Base-by-base conservation (phyloP, 2,888 invertebrate genomes). In the Dryobotodes eremita region DNA sequence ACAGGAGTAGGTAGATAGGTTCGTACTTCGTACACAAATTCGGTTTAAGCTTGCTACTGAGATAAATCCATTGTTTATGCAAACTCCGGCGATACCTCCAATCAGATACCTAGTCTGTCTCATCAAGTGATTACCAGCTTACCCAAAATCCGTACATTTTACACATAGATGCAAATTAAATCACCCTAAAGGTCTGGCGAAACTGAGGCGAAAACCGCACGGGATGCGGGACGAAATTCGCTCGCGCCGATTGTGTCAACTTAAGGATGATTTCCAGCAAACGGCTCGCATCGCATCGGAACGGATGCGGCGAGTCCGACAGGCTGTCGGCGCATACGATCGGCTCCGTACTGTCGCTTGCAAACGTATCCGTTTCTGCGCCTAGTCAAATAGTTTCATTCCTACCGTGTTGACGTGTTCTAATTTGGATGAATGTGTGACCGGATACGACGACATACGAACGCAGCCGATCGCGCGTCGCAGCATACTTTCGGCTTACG, bases 61-160 rank as follows among this genome's bases (percentile, higher is more conserved):
- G 50, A 74, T 46, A 84, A 66, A 77, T 36, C 62, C 75, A 53
- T 83, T 55, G 74, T 73, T 85, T 82, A 85, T 85, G 79, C 82
- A 84, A 88, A 84, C 68, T 48, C 69, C 77, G 46, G 61, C 74
- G 48, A 75, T 71, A 66, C 62, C 66, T 72, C 50, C 80, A 59
- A 84, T 82, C 85, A 82, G 82, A 82, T 85, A 46, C 46, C 46
- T 46, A 83, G 77, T 83, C 79, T 69, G 69, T 75, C 73, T 86
- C 71, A 79, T 71, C 73, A 77, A 66, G 74, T 36, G 71, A 85
- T 84, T 86, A 83, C 59, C 79, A 72, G 83, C 84, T 87, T 87
- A 86, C 73, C 78, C 71, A 75, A 89, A 85, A 87, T 85, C 89
- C 84, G 74, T 77, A 78, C 88, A 90, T 90, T 88, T 89, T 86